Conservation (phyloP, 2,113 vertebrate genomes). For the Motacilla alba region DNA sequence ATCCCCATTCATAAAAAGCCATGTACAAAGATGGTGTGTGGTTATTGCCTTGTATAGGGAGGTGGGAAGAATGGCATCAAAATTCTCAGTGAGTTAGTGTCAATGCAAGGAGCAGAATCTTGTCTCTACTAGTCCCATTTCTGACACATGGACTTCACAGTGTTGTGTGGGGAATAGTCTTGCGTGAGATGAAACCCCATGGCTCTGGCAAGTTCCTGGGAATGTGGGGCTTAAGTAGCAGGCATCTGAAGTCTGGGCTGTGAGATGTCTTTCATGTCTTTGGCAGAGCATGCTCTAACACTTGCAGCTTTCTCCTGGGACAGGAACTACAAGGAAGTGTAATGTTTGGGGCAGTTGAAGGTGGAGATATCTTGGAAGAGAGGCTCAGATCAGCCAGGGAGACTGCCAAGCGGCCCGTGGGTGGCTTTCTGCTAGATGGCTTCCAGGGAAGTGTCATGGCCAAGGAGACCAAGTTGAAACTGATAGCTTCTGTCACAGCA, state of each 20-base stretch:
- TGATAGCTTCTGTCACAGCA: slow-evolving; percentile 82
- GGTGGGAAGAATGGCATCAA: not conserved
- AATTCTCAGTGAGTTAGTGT: not conserved
- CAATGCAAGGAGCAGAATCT: not conserved
- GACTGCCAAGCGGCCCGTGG: slow-evolving; percentile 92
- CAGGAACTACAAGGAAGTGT: slow-evolving; percentile 83
- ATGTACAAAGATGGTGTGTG: not conserved
- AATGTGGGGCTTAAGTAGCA: not conserved
- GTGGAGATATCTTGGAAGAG: slow-evolving; percentile 90
- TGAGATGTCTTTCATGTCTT: not conserved
- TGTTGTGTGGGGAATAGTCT: not conserved
- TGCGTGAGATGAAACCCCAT: not conserved
- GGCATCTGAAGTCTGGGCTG: not conserved
- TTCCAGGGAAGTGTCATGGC: slow-evolving; percentile 80
- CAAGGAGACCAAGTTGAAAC: slow-evolving; percentile 76
- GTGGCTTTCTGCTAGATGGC: slow-evolving; percentile 92
- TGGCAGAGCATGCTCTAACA: not conserved
- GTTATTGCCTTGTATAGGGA: not conserved
- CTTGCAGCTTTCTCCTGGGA: slow-evolving; percentile 8
- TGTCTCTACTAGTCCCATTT: not conserved
- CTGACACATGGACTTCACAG: not conserved
- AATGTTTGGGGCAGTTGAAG: slow-evolving; percentile 91
- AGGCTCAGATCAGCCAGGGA: slow-evolving; percentile 89
- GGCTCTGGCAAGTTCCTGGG: not conserved
- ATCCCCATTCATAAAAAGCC: not conserved